Percentiles rank a stretch among this genome's conserved stretches.
Evolutionary conservation across 2,888 invertebrate genomes (phyloP).

Genomic region (Calameuta pallipes): DNA sequence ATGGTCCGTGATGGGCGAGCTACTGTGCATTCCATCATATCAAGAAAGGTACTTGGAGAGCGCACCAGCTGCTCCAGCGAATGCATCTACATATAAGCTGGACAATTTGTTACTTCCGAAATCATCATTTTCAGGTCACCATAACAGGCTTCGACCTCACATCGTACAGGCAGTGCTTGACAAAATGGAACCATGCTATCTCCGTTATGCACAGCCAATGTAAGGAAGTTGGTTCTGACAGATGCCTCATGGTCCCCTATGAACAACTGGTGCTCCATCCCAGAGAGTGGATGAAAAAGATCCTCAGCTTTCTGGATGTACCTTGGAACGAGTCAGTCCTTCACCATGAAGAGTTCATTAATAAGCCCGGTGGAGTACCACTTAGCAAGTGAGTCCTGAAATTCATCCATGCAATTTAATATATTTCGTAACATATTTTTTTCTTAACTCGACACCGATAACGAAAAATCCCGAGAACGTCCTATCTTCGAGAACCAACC

Average conservation of each 20-base stretch:
- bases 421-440: neutral
- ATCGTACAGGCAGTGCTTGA: slow-evolving; percentile 93
- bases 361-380: slow-evolving; percentile 93
- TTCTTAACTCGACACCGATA: no score
- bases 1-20: slow-evolving; percentile 99
- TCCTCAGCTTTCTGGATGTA: slow-evolving; percentile 88
- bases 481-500: no score
- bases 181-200: slow-evolving; percentile 97
- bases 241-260: slow-evolving; percentile 93
- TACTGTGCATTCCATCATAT: slow-evolving; percentile 98
- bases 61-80: neutral
- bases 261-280: slow-evolving; percentile 98
- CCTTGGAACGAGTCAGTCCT: slow-evolving; percentile 96
- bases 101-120: neutral
- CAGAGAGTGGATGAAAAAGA: slow-evolving; percentile 85
- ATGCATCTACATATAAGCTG: neutral
- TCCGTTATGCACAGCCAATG: slow-evolving; percentile 96
- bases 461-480: no score
- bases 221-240: slow-evolving; percentile 78
- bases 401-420: neutral
- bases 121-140: slow-evolving; percentile 69
- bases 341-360: slow-evolving; percentile 97
- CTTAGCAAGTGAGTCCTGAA: slow-evolving; percentile 86
- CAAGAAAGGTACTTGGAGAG: slow-evolving; percentile 78
- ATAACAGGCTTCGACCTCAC: slow-evolving; percentile 95